Evolutionary conservation across 2,797 vertebrate genomes (phyloP), one percentile per base, ranked within the genome.

Genomic region (Sebastolobus alascanus): DNA sequence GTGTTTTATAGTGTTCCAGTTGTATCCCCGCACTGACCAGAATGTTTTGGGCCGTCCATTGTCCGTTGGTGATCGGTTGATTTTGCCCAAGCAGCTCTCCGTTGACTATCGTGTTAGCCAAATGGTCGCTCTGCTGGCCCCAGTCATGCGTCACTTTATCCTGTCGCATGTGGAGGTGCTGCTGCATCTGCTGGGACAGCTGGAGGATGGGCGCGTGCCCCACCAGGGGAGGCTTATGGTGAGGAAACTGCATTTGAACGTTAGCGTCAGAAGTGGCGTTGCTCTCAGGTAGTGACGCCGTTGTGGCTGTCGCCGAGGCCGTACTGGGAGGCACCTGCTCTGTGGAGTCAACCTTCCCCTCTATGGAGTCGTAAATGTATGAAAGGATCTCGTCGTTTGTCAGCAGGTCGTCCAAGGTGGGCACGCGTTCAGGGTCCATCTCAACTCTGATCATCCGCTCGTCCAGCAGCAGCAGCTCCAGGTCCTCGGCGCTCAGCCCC

Each of bases 381-480:
- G 96, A 96, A 5, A 96, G 92, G 74, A 97, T 95, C 78, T 97
- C 91, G 0, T 90, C 89, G 20, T 95, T 96, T 10, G 93, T 87
- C 22, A 97, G 84, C 65, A 95, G 84, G 77, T 96, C 82, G 0
- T 94, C 95, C 58, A 96, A 84, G 0, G 93, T 89, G 0, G 80
- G 94, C 25, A 94, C 80, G 0, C 31, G 91, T 14, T 94, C 93
- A 0, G 89, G 89, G 81, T 96, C 95, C 85, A 96, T 92, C 81
- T 96, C 95, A 6, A 96, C 93, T 25, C 89, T 85, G 79, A 96
- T 96, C 96, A 95, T 96, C 77, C 96, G 92, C 85, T 97, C 95
- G 25, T 97, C 96, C 27, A 96, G 85, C 55, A 97, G 88, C 75
- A 97, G 92, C 58, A 96, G 92, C 78, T 97, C 96, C 65, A 97